A percentile compares a stretch with the other conserved stretches of the same genome.
phyloP scores from a whole-genome alignment of 2,888 invertebrate species.

The Protonemura montana region DNA sequence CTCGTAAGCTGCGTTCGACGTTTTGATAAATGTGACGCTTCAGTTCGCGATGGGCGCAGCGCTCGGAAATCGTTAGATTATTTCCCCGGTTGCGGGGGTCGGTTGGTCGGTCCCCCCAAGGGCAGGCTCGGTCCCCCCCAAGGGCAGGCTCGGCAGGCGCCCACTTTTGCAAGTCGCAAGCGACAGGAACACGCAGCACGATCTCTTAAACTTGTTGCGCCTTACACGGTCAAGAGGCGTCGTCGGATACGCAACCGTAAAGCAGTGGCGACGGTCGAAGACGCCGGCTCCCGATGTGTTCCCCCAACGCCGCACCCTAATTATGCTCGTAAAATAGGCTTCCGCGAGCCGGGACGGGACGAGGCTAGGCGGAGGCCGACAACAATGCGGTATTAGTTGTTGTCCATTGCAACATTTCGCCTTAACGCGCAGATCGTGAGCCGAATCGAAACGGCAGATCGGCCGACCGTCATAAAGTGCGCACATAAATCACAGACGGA shows the following conservation, averaged over 20 bases:
- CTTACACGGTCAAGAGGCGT: neutral
- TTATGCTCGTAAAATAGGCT: neutral
- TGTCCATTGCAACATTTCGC: neutral
- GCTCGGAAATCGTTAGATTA: neutral
- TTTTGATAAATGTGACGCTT: slow-evolving; percentile 30
- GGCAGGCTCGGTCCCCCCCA: neutral
- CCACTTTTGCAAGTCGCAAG: neutral
- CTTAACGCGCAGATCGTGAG: neutral
- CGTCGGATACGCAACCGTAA: neutral
- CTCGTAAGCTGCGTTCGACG: slow-evolving; percentile 29
- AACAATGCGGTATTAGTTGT: neutral
- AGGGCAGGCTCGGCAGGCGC: neutral
- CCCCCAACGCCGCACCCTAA: neutral
- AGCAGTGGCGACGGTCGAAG: neutral
- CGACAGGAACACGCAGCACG: neutral
- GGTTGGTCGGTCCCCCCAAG: neutral
- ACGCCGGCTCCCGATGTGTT: neutral
- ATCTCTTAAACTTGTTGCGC: neutral
- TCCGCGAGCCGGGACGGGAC: neutral
- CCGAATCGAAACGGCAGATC: neutral
- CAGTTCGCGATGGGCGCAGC: neutral
- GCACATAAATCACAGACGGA: neutral
- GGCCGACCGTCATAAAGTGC: neutral
- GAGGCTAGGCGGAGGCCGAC: neutral
- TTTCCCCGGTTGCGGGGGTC: neutral